A percentile compares a stretch with the other conserved stretches of the same genome.
Evolutionary conservation across 2,113 vertebrate genomes (phyloP).

Genomic region (Anolis carolinensis): DNA sequence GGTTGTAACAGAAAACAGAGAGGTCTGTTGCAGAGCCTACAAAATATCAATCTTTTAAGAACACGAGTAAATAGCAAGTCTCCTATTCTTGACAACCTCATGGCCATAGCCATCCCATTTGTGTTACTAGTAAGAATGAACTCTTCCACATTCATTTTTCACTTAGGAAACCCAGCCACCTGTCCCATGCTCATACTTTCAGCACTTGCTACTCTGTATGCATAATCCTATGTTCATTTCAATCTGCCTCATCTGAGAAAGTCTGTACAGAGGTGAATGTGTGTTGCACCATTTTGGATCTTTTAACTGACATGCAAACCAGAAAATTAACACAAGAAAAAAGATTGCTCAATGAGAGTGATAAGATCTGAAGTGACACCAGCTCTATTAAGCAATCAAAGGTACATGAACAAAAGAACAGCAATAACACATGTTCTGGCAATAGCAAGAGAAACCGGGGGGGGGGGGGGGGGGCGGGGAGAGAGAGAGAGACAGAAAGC

Average conservation of each 20-base stretch:
- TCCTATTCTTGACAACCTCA: neutral
- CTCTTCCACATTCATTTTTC: neutral
- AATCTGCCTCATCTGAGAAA: neutral
- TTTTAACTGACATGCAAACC: neutral
- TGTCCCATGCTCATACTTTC: neutral
- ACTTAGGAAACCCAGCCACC: neutral
- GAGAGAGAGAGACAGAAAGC: no score
- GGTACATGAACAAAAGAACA: neutral
- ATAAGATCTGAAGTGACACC: neutral
- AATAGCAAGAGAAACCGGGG: neutral
- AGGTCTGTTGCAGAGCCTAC: neutral
- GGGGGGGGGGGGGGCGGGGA: no score
- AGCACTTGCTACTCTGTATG: neutral
- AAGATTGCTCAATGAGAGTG: neutral
- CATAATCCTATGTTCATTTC: neutral
- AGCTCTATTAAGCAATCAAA: neutral
- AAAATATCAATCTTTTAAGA: neutral
- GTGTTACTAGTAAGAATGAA: neutral
- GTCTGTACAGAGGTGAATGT: neutral
- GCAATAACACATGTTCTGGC: neutral
- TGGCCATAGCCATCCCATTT: neutral
- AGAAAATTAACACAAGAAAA: slow-evolving; percentile 1
- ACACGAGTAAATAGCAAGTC: neutral
- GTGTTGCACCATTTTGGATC: neutral
- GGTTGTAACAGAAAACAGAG: neutral